A percentile compares a stretch with the other conserved stretches of the same genome.
phyloP scores from a whole-genome alignment of 2,797 vertebrate species.

The Ambastaia sidthimunki region DNA sequence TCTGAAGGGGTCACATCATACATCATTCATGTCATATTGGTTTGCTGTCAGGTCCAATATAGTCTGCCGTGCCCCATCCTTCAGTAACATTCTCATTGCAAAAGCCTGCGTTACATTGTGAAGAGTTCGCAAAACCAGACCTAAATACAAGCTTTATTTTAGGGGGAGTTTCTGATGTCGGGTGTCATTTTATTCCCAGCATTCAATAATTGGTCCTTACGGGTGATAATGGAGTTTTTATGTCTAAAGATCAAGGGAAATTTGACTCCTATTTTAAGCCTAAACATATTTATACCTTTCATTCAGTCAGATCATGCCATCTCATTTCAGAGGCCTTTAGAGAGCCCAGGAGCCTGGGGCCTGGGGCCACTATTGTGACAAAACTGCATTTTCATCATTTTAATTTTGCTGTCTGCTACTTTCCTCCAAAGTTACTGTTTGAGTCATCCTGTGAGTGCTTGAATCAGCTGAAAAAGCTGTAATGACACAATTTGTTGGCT shows the following conservation, averaged over 20 bases:
- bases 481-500: background rate
- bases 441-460: conserved; percentile 8
- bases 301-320: background rate
- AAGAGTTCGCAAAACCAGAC: too few species aligned
- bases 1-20: conserved; percentile 27
- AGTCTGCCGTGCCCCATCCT: background rate
- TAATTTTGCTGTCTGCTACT: background rate
- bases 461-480: conserved; percentile 3
- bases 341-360: background rate
- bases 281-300: too few species aligned
- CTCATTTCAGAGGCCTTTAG: background rate
- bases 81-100: background rate
- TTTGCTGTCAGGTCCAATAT: background rate
- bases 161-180: too few species aligned
- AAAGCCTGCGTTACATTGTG: background rate
- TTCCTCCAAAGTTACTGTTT: background rate
- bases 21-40: conserved; percentile 12
- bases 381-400: background rate
- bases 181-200: too few species aligned
- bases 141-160: too few species aligned
- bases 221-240: background rate
- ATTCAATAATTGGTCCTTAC: background rate
- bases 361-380: background rate
- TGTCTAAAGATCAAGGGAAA: too few species aligned
- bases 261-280: too few species aligned